phyloP scores from a whole-genome alignment of 1,140 invertebrate genomes.

The Ceratina australensis region DNA sequence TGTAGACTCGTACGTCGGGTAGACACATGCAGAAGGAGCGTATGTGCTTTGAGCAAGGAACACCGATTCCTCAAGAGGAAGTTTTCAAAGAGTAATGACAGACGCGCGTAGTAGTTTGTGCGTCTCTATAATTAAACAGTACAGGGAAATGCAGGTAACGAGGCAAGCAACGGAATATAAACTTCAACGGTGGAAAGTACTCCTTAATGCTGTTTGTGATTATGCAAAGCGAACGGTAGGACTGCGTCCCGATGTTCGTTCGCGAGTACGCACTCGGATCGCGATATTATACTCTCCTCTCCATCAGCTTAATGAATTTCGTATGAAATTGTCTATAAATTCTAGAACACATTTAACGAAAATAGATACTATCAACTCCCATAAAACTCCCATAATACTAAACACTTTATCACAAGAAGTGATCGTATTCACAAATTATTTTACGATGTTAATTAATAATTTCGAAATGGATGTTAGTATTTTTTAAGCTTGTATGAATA shows the following conservation, averaged over 20 bases:
- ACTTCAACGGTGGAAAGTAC: constrained; percentile 15
- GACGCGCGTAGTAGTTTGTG: neutral
- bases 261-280: neutral
- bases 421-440: too few species aligned
- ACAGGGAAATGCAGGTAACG: constrained; percentile 17
- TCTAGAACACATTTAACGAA: too few species aligned
- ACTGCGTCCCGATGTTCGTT: constrained; percentile 1
- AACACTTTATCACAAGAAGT: too few species aligned
- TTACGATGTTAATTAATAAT: too few species aligned
- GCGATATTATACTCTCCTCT: neutral
- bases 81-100: constrained; percentile 20
- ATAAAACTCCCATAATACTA: too few species aligned
- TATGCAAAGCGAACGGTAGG: constrained; percentile 9
- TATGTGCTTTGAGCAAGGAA: neutral
- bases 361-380: too few species aligned
- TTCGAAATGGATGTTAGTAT: too few species aligned
- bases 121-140: constrained; percentile 25
- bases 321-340: too few species aligned
- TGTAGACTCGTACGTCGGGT: too few species aligned
- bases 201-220: constrained; percentile 17
- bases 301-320: neutral
- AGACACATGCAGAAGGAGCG: too few species aligned
- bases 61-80: neutral
- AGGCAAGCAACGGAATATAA: constrained; percentile 13
- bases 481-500: too few species aligned